Evolutionary conservation across 1,140 invertebrate species (phyloP), one percentile per base, ranked within the genome.

Genomic region (Adelges cooleyi): DNA sequence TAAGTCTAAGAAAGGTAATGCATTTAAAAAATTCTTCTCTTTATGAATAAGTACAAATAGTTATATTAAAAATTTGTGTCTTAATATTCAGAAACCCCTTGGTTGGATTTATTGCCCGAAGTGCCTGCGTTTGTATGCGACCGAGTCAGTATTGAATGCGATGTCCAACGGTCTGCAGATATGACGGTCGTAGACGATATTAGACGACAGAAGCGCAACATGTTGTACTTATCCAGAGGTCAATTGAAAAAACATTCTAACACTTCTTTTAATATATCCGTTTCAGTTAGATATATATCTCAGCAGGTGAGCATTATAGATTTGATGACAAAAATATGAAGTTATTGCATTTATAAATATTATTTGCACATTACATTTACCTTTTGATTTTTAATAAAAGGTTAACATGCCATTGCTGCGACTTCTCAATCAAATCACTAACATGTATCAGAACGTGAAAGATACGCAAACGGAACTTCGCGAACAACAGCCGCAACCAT

Each of bases 371-470:
- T n/a, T n/a, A n/a, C n/a, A n/a, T n/a, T n/a, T n/a, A n/a, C n/a
- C n/a, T n/a, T n/a, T n/a, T n/a, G n/a, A n/a, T n/a, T 33, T 33
- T 33, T 33, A 6, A 6, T 33, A 33, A 5, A 6, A 86, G 80
- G 86, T 93, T 8, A 97, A 97, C 73, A 96, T 98, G 92, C 92
- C 94, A 0, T 76, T 98, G 38, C 75, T 98, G 22, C 78, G 95
- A 65, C 79, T 98, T 22, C 78, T 97, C 40, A 92, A 97, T 79
- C 95, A 98, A 77, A 94, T 98, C 69, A 90, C 87, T 69, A 95
- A 93, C 68, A 95, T 98, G 91, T 95, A 96, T 76, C 90, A 94
- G 75, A 97, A 96, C 77, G 91, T 95, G 4, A 92, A 93, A 72
- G 90, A 95, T 72, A 95, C 93, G 1, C 88, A 92, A 73, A 86